Evolutionary conservation across 2,888 invertebrate genomes (phyloP).

Genomic region (Altica lythri): DNA sequence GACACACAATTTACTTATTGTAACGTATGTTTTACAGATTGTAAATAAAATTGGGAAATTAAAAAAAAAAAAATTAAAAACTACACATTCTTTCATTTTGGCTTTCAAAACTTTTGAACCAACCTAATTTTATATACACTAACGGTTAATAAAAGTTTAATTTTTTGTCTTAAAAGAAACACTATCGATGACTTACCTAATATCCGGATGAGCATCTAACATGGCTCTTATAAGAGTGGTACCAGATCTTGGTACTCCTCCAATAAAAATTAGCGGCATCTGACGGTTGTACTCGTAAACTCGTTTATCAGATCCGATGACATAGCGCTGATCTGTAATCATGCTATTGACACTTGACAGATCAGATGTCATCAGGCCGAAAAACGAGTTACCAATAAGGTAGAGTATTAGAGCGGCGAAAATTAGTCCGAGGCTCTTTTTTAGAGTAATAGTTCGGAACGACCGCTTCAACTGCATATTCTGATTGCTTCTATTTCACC

Average conservation of each 20-base stretch:
- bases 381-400: slow-evolving; percentile 32
- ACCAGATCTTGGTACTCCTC: slow-evolving; percentile 96
- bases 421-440: slow-evolving; percentile 38
- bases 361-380: slow-evolving; percentile 32
- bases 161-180: too few species aligned
- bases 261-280: slow-evolving; percentile 95
- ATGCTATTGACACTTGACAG: slow-evolving; percentile 36
- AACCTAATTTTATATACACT: too few species aligned
- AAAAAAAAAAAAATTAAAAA: too few species aligned
- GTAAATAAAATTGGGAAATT: too few species aligned
- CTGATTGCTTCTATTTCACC: slow-evolving; percentile 26
- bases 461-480: slow-evolving; percentile 43
- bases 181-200: slow-evolving; percentile 65
- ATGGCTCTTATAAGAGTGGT: slow-evolving; percentile 97
- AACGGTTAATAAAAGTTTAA: too few species aligned
- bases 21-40: too few species aligned
- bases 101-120: too few species aligned
- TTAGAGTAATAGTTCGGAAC: slow-evolving; percentile 38
- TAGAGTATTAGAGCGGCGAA: slow-evolving; percentile 32
- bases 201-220: slow-evolving; percentile 96
- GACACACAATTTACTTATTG: too few species aligned
- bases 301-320: slow-evolving; percentile 67
- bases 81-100: too few species aligned
- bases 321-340: slow-evolving; percentile 62
- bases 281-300: slow-evolving; percentile 79